phyloP scores from a whole-genome alignment of 2,113 vertebrate species.

The Sylvietta virens region DNA sequence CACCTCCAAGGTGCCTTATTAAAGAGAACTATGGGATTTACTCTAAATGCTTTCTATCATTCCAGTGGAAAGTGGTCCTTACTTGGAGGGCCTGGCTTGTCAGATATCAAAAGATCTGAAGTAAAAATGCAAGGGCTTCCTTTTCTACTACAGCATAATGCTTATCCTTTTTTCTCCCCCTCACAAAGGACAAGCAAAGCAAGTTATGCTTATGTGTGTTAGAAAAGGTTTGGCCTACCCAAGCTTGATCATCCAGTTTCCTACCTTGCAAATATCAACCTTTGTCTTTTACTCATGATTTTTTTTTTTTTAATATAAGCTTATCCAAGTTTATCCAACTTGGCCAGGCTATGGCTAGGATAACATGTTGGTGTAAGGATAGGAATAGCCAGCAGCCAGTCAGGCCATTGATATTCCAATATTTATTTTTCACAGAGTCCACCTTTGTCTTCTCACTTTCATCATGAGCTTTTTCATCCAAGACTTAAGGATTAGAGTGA shows the following conservation, averaged over 20 bases:
- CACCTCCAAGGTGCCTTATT: background rate
- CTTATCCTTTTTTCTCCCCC: background rate
- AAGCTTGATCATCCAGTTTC: constrained; percentile 19
- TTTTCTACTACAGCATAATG: background rate
- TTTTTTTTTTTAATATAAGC: background rate
- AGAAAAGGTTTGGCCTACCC: background rate
- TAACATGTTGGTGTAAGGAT: background rate
- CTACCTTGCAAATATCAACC: background rate
- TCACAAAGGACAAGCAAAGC: constrained; percentile 28
- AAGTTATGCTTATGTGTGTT: constrained; percentile 17
- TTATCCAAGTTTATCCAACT: background rate
- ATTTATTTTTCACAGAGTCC: background rate
- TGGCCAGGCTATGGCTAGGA: background rate
- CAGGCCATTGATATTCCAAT: background rate
- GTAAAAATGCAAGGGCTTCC: background rate
- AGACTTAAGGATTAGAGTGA: background rate
- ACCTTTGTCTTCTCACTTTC: background rate
- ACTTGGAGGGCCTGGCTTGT: background rate
- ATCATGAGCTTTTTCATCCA: background rate
- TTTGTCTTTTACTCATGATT: background rate
- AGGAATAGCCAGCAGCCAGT: background rate
- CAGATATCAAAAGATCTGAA: background rate
- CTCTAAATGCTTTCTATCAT: background rate
- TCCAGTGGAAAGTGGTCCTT: background rate
- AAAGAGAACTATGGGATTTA: background rate